Percentiles rank a stretch among this genome's conserved stretches.
These are phyloP conservation scores for Brachionus angularis DNA, from an alignment of 1,140 invertebrate species.

Conservation along the genomic window DNA sequence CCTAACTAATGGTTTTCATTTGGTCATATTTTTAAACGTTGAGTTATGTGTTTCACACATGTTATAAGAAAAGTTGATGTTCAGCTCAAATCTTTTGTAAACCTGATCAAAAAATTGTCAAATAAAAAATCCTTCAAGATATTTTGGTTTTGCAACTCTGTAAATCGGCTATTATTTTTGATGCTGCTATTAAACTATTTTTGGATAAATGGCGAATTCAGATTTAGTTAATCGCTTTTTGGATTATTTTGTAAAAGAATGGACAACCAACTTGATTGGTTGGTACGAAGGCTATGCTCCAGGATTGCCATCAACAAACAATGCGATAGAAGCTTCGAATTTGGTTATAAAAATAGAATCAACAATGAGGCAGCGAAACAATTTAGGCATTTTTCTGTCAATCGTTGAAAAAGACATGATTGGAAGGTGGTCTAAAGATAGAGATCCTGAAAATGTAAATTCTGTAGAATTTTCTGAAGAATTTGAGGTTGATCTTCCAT, in stretches of 20 bases:
- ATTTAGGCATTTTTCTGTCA: conserved; percentile 3
- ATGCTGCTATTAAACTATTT: background rate
- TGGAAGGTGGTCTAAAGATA: background rate
- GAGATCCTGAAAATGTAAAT: background rate
- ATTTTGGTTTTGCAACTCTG: background rate
- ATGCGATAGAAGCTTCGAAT: conserved; percentile 13
- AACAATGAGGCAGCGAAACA: conserved; percentile 1
- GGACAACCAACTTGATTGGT: background rate
- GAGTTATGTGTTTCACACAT: conserved; percentile 12
- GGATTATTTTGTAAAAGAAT: background rate
- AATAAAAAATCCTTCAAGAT: background rate
- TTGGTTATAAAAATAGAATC: conserved; percentile 15
- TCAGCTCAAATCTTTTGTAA: background rate
- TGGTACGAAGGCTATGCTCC: conserved; percentile 16
- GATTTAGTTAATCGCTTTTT: background rate
- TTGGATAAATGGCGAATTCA: background rate
- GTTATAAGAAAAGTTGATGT: background rate
- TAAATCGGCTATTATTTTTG: background rate
- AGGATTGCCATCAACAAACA: conserved; percentile 9
- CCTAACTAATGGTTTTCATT: too few species aligned
- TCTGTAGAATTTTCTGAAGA: background rate
- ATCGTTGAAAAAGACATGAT: conserved; percentile 24
- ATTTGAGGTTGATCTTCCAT: background rate
- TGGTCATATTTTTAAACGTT: background rate
- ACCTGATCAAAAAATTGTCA: background rate